Percentiles rank a stretch among this genome's conserved stretches.
phyloP scores from a whole-genome alignment of 2,113 vertebrate genomes.

The Piaya cayana region DNA sequence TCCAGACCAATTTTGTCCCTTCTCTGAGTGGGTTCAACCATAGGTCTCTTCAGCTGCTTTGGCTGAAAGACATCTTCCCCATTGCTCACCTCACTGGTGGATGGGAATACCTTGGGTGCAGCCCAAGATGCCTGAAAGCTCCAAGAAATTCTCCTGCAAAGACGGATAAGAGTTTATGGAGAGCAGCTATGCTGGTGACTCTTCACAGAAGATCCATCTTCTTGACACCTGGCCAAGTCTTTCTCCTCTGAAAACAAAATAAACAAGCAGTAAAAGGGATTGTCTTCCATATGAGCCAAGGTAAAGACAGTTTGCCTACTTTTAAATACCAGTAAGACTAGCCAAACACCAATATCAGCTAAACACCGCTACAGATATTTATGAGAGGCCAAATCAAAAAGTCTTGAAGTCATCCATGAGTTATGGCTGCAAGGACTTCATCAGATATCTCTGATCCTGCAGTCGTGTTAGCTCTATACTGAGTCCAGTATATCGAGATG shows the following conservation, averaged over 20 bases:
- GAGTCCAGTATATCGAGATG: not conserved
- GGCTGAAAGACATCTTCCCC: not conserved
- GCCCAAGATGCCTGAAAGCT: not conserved
- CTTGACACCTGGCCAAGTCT: not conserved
- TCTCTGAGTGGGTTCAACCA: not conserved
- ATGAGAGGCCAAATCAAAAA: not conserved
- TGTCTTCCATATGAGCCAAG: not conserved
- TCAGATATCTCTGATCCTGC: not conserved
- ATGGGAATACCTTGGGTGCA: not conserved
- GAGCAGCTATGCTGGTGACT: not conserved
- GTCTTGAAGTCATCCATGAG: not conserved
- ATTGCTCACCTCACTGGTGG: not conserved
- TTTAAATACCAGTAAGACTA: not conserved
- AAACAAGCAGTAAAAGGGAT: not conserved
- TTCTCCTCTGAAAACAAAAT: not conserved
- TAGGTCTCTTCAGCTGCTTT: not conserved
- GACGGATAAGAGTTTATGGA: not conserved
- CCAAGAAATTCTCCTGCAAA: not conserved
- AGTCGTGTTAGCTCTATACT: rapidly evolving
- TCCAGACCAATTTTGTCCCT: not conserved
- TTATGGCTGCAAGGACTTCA: rapidly evolving
- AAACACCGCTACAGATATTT: not conserved
- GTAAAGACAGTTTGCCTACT: not conserved
- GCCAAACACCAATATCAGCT: not conserved
- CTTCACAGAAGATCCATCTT: not conserved